phyloP scores from a whole-genome alignment of 92 coral and sea anemone genomes.

The Actinostola sp. region DNA sequence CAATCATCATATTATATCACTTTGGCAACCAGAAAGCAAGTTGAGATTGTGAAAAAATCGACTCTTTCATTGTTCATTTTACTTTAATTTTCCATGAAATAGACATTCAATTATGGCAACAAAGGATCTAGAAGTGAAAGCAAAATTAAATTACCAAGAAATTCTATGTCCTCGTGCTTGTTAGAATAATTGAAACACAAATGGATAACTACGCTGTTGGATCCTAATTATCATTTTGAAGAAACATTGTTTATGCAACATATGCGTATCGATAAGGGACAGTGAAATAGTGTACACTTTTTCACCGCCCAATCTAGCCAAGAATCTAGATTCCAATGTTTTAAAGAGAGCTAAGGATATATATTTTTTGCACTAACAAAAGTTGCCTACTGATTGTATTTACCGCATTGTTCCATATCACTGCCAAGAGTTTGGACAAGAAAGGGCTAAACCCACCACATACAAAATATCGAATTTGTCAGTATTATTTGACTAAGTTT shows the following conservation, averaged over 20 bases:
- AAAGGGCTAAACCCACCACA: neutral
- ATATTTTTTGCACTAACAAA: too few species aligned
- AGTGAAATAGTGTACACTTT: too few species aligned
- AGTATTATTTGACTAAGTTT: neutral
- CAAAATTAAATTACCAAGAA: conserved; percentile 7
- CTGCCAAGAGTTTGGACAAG: too few species aligned
- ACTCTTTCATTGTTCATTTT: conserved; percentile 5
- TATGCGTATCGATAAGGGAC: neutral
- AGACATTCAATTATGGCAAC: conserved; percentile 8
- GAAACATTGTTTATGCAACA: neutral
- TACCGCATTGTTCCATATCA: too few species aligned
- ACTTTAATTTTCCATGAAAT: neutral
- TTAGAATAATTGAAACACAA: neutral
- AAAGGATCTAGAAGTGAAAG: neutral
- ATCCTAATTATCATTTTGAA: neutral
- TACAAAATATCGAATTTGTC: conserved; percentile 1
- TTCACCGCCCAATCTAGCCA: too few species aligned
- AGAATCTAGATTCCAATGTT: too few species aligned
- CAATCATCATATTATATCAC: too few species aligned
- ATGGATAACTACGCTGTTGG: neutral
- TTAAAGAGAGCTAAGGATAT: too few species aligned
- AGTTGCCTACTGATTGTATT: too few species aligned
- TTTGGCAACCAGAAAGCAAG: too few species aligned
- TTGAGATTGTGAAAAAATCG: too few species aligned
- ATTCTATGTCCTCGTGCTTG: neutral